Percentiles rank a stretch among this genome's conserved stretches.
These are phyloP conservation scores for Venustoraphidia nigricollis DNA, from an alignment of 2,888 invertebrate species.

Conservation along the genomic window DNA sequence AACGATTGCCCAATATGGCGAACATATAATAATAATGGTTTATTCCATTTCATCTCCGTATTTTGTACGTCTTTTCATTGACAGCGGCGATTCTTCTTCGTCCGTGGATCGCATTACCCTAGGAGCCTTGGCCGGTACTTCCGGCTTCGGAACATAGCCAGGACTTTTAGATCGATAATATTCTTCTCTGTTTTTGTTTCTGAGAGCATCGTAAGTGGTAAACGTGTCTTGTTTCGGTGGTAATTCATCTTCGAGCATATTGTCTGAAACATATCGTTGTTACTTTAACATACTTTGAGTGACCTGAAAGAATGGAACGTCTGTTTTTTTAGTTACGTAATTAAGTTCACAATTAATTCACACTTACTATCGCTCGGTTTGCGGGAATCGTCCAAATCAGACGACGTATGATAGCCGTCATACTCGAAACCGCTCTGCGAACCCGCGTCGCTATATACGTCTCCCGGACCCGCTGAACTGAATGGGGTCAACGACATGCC, in stretches of 20 bases:
- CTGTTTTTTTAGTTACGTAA: neutral
- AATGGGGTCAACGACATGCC: slow-evolving; percentile 33
- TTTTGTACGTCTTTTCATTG: too few relatives aligned
- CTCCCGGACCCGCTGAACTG: slow-evolving; percentile 24
- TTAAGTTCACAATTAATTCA: slow-evolving; percentile 5
- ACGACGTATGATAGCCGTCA: neutral
- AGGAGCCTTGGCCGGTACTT: too few relatives aligned
- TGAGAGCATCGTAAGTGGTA: slow-evolving; percentile 51
- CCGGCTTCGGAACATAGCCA: too few relatives aligned
- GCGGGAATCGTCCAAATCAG: slow-evolving; percentile 36
- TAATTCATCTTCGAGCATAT: slow-evolving; percentile 30
- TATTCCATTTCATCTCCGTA: too few relatives aligned
- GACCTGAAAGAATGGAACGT: too few relatives aligned
- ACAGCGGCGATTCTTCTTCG: too few relatives aligned
- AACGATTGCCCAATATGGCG: too few relatives aligned
- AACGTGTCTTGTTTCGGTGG: slow-evolving; percentile 23
- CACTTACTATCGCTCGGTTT: slow-evolving; percentile 37
- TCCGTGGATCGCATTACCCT: too few relatives aligned
- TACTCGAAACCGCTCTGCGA: slow-evolving; percentile 20
- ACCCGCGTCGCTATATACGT: slow-evolving; percentile 41
- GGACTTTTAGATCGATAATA: slow-evolving; percentile 20
- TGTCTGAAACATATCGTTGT: too few relatives aligned
- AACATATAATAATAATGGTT: too few relatives aligned
- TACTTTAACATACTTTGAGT: too few relatives aligned
- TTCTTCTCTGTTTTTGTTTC: slow-evolving; percentile 52